Conservation (phyloP, 2,113 vertebrate species). For the Chaetodon auriga region DNA sequence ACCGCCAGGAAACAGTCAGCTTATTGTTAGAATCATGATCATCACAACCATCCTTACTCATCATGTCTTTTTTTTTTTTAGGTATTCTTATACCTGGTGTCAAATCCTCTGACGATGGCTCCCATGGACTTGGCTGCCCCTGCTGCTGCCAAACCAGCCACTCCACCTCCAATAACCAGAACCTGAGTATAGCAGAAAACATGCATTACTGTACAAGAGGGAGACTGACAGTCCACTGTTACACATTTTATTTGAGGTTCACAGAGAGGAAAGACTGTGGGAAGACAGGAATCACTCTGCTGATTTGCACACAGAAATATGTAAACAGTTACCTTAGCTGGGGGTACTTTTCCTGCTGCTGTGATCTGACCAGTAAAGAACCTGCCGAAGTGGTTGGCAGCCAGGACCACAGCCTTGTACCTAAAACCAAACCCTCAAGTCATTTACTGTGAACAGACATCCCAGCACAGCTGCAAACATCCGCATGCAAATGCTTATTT, state of each 20-base stretch:
- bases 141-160: conserved; percentile 87
- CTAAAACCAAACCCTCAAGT: conserved; percentile 54
- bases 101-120: conserved; percentile 87
- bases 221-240: background rate
- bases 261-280: background rate
- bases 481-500: background rate
- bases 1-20: background rate
- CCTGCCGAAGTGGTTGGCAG: conserved; percentile 80
- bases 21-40: conserved; percentile 2
- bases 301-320: background rate
- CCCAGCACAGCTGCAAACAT: conserved; percentile 42
- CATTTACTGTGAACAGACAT: background rate
- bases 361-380: conserved; percentile 86
- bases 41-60: background rate
- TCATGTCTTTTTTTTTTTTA: background rate
- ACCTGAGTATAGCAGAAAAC: conserved; percentile 69
- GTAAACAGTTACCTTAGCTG: conserved; percentile 77
- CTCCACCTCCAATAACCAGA: conserved; percentile 87
- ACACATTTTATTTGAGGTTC: background rate
- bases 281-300: background rate
- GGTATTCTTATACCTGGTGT: conserved; percentile 79
- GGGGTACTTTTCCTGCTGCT: conserved; percentile 84
- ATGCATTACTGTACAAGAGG: background rate
- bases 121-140: conserved; percentile 89
- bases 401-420: conserved; percentile 83